Conservation (phyloP, 2,113 vertebrate genomes). For the Rhea americana region DNA sequence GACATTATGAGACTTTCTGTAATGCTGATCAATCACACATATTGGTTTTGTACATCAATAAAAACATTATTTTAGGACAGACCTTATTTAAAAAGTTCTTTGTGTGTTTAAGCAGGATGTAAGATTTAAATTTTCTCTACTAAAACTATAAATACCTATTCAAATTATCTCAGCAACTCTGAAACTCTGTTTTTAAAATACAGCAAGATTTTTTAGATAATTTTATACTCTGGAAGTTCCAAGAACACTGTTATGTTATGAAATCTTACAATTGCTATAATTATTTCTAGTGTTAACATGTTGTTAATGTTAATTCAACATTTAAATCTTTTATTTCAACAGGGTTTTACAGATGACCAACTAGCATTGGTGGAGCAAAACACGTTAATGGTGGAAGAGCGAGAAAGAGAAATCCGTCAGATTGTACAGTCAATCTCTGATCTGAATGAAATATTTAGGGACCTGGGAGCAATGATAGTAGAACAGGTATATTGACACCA, state of each 20-base stretch:
- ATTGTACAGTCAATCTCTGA: constrained; percentile 97
- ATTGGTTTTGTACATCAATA: neutral
- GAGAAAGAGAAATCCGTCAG: constrained; percentile 92
- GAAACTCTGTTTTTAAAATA: neutral
- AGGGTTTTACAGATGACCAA: constrained; percentile 96
- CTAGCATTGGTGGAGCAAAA: constrained; percentile 91
- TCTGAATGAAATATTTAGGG: constrained; percentile 95
- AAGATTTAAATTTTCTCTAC: neutral
- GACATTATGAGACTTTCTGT: neutral
- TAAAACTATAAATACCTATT: neutral
- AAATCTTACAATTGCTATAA: neutral
- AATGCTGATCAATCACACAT: neutral
- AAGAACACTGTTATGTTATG: neutral
- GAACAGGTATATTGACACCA: constrained; percentile 85
- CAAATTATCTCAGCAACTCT: neutral
- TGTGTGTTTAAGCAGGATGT: neutral
- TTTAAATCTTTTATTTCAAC: neutral
- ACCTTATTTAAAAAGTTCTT: neutral
- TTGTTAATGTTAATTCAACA: neutral
- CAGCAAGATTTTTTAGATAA: neutral
- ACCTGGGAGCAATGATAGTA: constrained; percentile 95
- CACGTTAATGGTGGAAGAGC: constrained; percentile 89
- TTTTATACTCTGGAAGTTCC: neutral
- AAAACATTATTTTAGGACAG: neutral
- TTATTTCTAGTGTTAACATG: neutral